phyloP scores from a whole-genome alignment of 2,113 vertebrate genomes.

The Polypterus bichir region DNA sequence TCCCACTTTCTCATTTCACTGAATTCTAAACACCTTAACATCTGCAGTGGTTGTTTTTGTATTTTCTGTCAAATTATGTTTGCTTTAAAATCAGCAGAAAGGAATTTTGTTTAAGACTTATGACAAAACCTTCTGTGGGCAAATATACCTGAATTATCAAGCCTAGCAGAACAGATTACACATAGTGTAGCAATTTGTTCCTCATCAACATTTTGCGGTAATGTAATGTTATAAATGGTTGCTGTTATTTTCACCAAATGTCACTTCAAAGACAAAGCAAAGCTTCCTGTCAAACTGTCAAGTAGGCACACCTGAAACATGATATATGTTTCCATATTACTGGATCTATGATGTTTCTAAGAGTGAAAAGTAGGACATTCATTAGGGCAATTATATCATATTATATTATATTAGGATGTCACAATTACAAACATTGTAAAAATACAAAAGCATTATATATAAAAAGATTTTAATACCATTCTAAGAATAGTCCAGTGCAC shows the following conservation, averaged over 20 bases:
- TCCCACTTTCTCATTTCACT: constrained; percentile 3
- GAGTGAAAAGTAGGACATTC: neutral
- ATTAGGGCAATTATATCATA: no score
- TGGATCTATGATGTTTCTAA: neutral
- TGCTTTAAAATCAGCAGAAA: constrained; percentile 8
- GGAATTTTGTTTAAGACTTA: constrained; percentile 5
- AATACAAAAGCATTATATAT: no score
- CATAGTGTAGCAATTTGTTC: neutral
- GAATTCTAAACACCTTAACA: constrained; percentile 3
- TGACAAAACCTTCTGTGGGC: neutral
- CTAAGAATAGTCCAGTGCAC: no score
- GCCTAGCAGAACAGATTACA: neutral
- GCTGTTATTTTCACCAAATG: constrained; percentile 1
- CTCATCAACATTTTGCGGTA: neutral
- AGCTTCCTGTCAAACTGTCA: neutral
- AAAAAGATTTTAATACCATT: no score
- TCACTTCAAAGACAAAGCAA: neutral
- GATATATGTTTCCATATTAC: neutral
- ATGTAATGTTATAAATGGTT: neutral
- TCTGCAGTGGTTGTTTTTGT: neutral
- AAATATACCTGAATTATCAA: neutral
- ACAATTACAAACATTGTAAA: no score
- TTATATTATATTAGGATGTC: no score
- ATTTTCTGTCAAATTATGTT: constrained; percentile 1
- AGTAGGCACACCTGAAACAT: neutral